Evolutionary conservation across 1,140 invertebrate genomes (phyloP), one percentile per base, ranked within the genome.

Genomic region (Pectinophora gossypiella): DNA sequence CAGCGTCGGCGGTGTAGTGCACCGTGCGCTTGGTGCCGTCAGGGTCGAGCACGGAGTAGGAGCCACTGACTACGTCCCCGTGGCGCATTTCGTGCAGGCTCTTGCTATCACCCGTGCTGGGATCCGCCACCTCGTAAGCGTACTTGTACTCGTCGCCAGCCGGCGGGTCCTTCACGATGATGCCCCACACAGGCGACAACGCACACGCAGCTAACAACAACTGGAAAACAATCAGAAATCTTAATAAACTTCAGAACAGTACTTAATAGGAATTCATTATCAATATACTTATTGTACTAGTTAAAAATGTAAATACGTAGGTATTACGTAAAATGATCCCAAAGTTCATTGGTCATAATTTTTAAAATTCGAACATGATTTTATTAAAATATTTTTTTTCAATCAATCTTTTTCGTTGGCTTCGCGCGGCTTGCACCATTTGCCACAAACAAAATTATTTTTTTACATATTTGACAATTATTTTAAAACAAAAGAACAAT

Each of bases 21-120:
- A 94, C 93, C 22, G 91, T 91, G 21, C 93, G 89, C 44, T 89
- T 84, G 23, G 89, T 92, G 7, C 93, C 93, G 69, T 94, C 91
- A 10, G 91, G 88, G 56, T 92, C 90, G 19, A 91, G 64, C 2
- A 92, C 72, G 21, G 88, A 89, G 61, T 92, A 92, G 10, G 84
- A 78, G 20, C 91, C 91, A 35, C 86, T 85, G 12, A 92, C 91
- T 9, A 87, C 74, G 56, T 91, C 89, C 5, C 91, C 91, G 54
- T 88, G 87, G 44, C 90, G 85, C 6, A 82, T 54, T 73, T 92
- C 91, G 32, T 89, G 77, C 51, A 91, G 89, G 48, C 88, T 89
- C 65, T 92, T 92, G 12, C 87, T 85, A 55, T 93, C 91, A 10
- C 91, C 89, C 42, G 88, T 92, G 27, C 77, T 71, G 2, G 87